These are phyloP conservation scores for Deroptyus accipitrinus DNA, from an alignment of 2,113 vertebrate species.

Conservation along the genomic window DNA sequence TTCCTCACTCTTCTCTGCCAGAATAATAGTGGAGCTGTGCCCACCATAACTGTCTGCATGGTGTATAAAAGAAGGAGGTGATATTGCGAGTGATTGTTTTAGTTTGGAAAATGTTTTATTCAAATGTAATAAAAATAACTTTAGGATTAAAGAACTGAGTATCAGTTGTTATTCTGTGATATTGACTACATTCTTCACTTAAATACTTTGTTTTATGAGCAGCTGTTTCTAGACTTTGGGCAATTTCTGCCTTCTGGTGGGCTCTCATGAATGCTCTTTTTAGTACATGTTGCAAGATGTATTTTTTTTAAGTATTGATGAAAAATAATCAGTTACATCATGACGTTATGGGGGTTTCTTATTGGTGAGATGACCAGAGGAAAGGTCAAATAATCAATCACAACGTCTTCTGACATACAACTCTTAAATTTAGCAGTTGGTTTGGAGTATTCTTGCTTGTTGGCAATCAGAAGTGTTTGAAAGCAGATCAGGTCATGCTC, in stretches of 20 bases:
- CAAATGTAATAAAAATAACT: not conserved
- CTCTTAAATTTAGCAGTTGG: not conserved
- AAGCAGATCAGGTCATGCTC: not conserved
- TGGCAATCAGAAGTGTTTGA: not conserved
- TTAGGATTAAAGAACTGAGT: not conserved
- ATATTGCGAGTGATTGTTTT: not conserved
- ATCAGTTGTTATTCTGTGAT: not conserved
- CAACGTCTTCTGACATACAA: accelerated
- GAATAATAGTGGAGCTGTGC: not conserved
- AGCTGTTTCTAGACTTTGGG: not conserved
- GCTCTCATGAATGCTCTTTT: not conserved
- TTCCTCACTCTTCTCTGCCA: not conserved
- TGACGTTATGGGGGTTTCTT: not conserved
- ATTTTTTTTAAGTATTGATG: not conserved
- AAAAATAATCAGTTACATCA: not conserved
- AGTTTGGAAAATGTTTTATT: not conserved
- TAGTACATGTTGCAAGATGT: not conserved
- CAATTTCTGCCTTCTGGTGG: not conserved
- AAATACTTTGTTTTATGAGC: not conserved
- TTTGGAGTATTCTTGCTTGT: not conserved
- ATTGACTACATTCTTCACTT: not conserved
- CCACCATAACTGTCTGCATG: not conserved
- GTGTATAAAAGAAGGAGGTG: not conserved
- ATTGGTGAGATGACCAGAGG: not conserved
- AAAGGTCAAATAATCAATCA: not conserved